These are phyloP conservation scores for Zophobas atratus DNA, from an alignment of 1,140 invertebrate genomes.

Conservation along the genomic window DNA sequence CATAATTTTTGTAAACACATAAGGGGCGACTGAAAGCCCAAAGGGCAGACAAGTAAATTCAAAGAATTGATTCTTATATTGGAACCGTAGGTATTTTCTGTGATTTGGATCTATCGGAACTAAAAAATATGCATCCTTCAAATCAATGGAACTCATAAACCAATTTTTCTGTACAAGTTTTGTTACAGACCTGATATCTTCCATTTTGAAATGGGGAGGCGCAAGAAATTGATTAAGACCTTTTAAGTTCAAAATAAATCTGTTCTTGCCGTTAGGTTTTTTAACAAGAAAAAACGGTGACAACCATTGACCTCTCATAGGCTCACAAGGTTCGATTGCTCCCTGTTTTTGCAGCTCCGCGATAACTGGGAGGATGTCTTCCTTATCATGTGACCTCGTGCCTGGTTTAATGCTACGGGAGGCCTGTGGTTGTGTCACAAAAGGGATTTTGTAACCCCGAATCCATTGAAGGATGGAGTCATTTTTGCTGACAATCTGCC, in stretches of 20 bases:
- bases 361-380: too few relatives aligned
- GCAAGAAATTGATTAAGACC: constrained; percentile 58
- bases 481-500: too few relatives aligned
- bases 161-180: constrained; percentile 50
- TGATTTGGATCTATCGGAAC: constrained; percentile 43
- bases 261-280: too few relatives aligned
- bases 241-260: constrained; percentile 62
- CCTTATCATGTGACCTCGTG: too few relatives aligned
- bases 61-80: constrained; percentile 50
- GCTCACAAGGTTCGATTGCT: too few relatives aligned
- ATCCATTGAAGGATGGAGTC: too few relatives aligned
- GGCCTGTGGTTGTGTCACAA: too few relatives aligned
- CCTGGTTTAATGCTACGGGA: too few relatives aligned
- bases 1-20: constrained; percentile 63
- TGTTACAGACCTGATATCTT: constrained; percentile 55
- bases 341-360: too few relatives aligned
- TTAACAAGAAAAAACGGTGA: too few relatives aligned
- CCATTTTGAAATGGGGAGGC: constrained; percentile 60
- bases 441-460: too few relatives aligned
- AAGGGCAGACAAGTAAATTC: constrained; percentile 61
- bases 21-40: constrained; percentile 57
- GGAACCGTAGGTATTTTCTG: constrained; percentile 56
- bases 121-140: constrained; percentile 41
- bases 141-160: constrained; percentile 50
- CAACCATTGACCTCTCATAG: too few relatives aligned